Evolutionary conservation across 2,888 invertebrate genomes (phyloP).

Genomic region (Crioceris asparagi): DNA sequence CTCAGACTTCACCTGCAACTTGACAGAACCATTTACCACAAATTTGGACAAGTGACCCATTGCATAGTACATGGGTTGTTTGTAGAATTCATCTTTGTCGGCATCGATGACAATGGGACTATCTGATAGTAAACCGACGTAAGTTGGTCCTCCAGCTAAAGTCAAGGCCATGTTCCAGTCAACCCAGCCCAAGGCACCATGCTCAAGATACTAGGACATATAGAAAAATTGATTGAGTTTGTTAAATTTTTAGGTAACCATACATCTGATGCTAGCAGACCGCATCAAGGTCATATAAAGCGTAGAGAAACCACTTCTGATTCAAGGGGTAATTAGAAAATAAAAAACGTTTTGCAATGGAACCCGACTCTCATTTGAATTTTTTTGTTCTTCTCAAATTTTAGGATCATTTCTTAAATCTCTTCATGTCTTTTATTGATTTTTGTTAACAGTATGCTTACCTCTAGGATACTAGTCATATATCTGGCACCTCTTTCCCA

Average conservation of each 20-base stretch:
- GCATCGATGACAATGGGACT: constrained; percentile 61
- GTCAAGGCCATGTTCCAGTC: constrained; percentile 84
- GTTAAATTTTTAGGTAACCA: no score
- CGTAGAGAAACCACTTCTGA: no score
- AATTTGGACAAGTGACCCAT: constrained; percentile 67
- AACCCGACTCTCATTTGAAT: no score
- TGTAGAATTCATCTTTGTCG: constrained; percentile 62
- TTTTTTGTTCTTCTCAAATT: no score
- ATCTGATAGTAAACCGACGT: constrained; percentile 69
- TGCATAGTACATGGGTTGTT: constrained; percentile 81
- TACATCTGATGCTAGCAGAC: no score
- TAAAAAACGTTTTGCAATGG: no score
- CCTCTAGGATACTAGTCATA: constrained; percentile 50
- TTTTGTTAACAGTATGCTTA: no score
- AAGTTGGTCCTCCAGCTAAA: constrained; percentile 68
- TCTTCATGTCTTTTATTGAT: no score
- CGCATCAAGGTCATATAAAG: no score
- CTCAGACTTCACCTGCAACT: constrained; percentile 29
- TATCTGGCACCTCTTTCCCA: constrained; percentile 65
- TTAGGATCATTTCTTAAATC: no score
- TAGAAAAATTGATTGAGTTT: neutral
- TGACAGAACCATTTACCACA: constrained; percentile 47
- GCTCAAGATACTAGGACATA: constrained; percentile 56
- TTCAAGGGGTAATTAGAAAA: no score
- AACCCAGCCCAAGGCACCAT: constrained; percentile 75